These are phyloP conservation scores for Ophthalmolycus amberensis DNA, from an alignment of 2,113 vertebrate species.

Conservation along the genomic window DNA sequence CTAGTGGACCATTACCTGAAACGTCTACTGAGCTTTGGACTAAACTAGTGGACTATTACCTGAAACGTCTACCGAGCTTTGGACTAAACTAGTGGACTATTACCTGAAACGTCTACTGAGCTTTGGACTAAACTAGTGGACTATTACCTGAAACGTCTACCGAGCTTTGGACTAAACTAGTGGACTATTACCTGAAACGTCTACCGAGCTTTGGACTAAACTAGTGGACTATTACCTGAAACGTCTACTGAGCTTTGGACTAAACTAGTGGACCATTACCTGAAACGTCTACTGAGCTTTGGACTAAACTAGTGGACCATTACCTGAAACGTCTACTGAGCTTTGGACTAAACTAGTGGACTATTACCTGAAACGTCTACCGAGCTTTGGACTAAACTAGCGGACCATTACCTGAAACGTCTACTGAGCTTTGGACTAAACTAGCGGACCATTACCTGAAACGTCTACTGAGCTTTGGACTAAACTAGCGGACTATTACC, in stretches of 20 bases:
- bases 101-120: conserved; percentile 92
- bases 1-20: conserved; percentile 85
- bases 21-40: conserved; percentile 80
- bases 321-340: conserved; percentile 91
- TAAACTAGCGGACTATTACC: conserved; percentile 72
- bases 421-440: conserved; percentile 46
- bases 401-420: conserved; percentile 90
- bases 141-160: conserved; percentile 91
- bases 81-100: not conserved
- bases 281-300: conserved; percentile 88
- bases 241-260: conserved; percentile 80
- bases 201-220: conserved; percentile 45
- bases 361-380: conserved; percentile 91
- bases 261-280: conserved; percentile 72
- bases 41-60: conserved; percentile 72
- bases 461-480: conserved; percentile 81
- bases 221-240: conserved; percentile 85
- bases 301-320: not conserved
- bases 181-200: conserved; percentile 90
- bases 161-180: too few relatives aligned
- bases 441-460: conserved; percentile 85
- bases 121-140: not conserved
- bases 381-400: too few relatives aligned
- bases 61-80: conserved; percentile 87
- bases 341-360: not conserved